These are phyloP conservation scores for Aspidiotus destructor DNA, from an alignment of 2,888 invertebrate species.

Conservation along the genomic window DNA sequence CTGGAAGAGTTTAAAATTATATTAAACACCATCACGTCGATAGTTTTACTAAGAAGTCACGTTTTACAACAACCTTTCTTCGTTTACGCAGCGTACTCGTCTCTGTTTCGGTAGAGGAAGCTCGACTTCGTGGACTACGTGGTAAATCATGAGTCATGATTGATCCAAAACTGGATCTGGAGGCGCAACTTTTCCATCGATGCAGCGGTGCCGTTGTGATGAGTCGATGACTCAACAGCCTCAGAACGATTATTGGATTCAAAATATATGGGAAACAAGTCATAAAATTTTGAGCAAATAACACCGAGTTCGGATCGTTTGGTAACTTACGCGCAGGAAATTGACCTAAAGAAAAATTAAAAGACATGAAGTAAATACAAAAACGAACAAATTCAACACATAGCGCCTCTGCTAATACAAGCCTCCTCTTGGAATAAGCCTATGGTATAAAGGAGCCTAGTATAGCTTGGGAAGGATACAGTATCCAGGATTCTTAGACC, in stretches of 20 bases:
- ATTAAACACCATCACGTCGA: constrained; percentile 3
- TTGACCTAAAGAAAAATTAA: constrained; percentile 35
- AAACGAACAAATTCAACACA: background rate
- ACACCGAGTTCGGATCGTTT: constrained; percentile 39
- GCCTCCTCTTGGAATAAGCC: no score
- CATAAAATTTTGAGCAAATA: constrained; percentile 42
- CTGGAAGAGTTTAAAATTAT: background rate
- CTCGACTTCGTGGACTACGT: constrained; percentile 41
- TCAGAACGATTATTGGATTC: constrained; percentile 48
- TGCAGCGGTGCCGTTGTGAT: constrained; percentile 45
- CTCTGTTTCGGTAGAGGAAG: constrained; percentile 43
- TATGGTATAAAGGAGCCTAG: no score
- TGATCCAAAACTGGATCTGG: constrained; percentile 45
- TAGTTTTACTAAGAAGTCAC: background rate
- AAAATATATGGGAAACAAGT: constrained; percentile 46
- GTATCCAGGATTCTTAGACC: no score
- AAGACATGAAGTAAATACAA: background rate
- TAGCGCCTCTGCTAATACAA: no score
- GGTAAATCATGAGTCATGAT: constrained; percentile 41
- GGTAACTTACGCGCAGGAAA: constrained; percentile 37
- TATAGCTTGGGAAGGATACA: no score
- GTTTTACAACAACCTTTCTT: constrained; percentile 40
- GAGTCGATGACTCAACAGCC: constrained; percentile 49
- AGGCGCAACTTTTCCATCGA: constrained; percentile 44
- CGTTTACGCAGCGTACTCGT: constrained; percentile 42